Base-by-base conservation (phyloP, 2,888 invertebrate genomes). In the Piscicola geometra region DNA sequence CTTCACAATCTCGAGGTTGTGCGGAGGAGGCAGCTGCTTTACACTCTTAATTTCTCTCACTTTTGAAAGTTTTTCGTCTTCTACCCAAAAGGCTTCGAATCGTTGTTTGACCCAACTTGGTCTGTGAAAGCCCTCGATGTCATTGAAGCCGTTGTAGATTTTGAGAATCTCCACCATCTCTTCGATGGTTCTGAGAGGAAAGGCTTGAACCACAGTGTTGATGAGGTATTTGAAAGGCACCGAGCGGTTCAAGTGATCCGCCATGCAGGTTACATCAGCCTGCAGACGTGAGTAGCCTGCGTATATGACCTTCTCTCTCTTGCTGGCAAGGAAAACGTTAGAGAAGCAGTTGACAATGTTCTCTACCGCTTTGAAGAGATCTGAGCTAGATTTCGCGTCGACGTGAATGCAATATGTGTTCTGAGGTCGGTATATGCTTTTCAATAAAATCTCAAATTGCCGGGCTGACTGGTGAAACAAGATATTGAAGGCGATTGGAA, bases 381-480 rank as follows among this genome's bases (percentile, higher is more conserved):
- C 67, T 5, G 72, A 35, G 3, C 77, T 41, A 5, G 83, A 78
- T 56, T 81, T 81, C 12, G 76, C 78, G 77, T 85, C 85, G 1
- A 85, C 81, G 77, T 85, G 85, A n/a, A 85, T 77, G 78, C 85
- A 85, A 77, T 83, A 85, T 15, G 80, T 69, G 78, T 85, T 85
- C 25, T 83, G 82, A 0, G 83, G 83, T 60, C 81, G 78, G 74
- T 84, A 85, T 30, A 85, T 81, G 1, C 82, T 80, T 28, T 81
- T 77, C 30, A 85, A 76, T 3, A 84, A 78, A 28, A 81, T 76
- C 71, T 82, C 83, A 0, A 82, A 79, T 77, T 84, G 83, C 50
- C 81, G 80, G 0, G 81, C 79, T 25, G 83, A 80, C 75, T 81
- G 81, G 75, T 83, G 82, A 35, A 83, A 76, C 0, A 84, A 69